A percentile compares a stretch with the other conserved stretches of the same genome.
Conservation (phyloP, 2,113 vertebrate genomes). For the Syngnathus floridae region DNA sequence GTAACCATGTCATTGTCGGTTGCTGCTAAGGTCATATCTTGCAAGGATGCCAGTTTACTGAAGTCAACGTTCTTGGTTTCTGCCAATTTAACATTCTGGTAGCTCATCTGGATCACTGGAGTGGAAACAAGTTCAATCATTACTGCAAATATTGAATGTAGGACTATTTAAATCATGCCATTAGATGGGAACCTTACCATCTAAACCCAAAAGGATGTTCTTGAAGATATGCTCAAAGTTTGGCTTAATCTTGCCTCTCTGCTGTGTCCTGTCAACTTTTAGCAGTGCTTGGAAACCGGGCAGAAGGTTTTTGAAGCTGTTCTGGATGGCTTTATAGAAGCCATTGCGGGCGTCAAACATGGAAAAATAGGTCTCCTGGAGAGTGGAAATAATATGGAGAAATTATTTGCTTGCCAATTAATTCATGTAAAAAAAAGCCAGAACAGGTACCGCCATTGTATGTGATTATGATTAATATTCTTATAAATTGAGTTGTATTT, state of each 20-base stretch:
- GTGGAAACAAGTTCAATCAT: slow-evolving; percentile 2
- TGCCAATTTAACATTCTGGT: slow-evolving; percentile 70
- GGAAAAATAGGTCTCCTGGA: slow-evolving; percentile 73
- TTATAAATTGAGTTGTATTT: not conserved
- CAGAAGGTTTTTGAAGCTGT: slow-evolving; percentile 63
- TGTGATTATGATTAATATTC: no score
- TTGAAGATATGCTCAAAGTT: slow-evolving; percentile 68
- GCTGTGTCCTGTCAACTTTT: slow-evolving; percentile 68
- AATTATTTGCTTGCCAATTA: not conserved
- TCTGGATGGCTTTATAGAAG: slow-evolving; percentile 64
- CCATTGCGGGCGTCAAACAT: slow-evolving; percentile 75
- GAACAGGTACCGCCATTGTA: no score
- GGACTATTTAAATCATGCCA: not conserved
- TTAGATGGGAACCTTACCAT: slow-evolving; percentile 61
- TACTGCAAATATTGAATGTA: not conserved
- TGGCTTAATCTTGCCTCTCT: slow-evolving; percentile 66
- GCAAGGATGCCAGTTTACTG: slow-evolving; percentile 64
- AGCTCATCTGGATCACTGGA: slow-evolving; percentile 67
- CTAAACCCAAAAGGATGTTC: slow-evolving; percentile 69
- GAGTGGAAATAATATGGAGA: slow-evolving; percentile 5
- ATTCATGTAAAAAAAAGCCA: no score
- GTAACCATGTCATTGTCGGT: slow-evolving; percentile 64
- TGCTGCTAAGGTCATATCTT: slow-evolving; percentile 70
- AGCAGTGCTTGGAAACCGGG: slow-evolving; percentile 68
- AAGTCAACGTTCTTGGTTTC: slow-evolving; percentile 67